phyloP scores from a whole-genome alignment of 1,140 invertebrate genomes.

The Lucilia cuprina region DNA sequence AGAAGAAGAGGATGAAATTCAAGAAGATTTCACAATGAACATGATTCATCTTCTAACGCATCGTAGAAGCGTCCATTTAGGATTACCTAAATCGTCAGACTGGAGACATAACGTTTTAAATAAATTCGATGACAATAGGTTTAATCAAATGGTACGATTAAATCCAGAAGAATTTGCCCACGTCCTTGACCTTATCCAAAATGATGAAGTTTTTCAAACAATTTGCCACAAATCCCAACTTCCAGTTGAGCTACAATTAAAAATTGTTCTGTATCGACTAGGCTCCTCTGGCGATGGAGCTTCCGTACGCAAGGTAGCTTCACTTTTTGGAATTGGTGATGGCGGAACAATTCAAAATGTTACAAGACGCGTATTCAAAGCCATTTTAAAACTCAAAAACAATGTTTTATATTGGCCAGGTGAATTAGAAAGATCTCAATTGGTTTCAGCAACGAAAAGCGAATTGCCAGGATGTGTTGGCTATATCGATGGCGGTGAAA shows the following conservation, averaged over 20 bases:
- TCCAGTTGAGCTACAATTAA: slow-evolving; percentile 22
- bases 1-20: slow-evolving; percentile 8
- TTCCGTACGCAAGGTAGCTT: slow-evolving; percentile 24
- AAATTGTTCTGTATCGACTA: slow-evolving; percentile 35
- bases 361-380: slow-evolving; percentile 20
- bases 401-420: neutral
- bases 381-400: slow-evolving; percentile 3
- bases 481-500: neutral
- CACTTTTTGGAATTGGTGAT: slow-evolving; percentile 31
- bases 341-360: slow-evolving; percentile 25
- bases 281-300: slow-evolving; percentile 25
- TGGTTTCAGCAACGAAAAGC: neutral
- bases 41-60: neutral
- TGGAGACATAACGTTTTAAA: neutral
- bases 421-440: neutral
- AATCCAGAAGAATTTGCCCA: neutral
- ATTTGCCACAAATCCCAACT: neutral
- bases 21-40: slow-evolving; percentile 22
- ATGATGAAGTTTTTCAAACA: neutral
- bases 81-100: neutral
- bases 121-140: neutral
- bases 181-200: neutral
- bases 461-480: neutral
- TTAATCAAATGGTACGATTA: slow-evolving; percentile 24
- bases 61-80: neutral